These are phyloP conservation scores for Eubucco bourcierii DNA, from an alignment of 2,113 vertebrate species.

Conservation along the genomic window DNA sequence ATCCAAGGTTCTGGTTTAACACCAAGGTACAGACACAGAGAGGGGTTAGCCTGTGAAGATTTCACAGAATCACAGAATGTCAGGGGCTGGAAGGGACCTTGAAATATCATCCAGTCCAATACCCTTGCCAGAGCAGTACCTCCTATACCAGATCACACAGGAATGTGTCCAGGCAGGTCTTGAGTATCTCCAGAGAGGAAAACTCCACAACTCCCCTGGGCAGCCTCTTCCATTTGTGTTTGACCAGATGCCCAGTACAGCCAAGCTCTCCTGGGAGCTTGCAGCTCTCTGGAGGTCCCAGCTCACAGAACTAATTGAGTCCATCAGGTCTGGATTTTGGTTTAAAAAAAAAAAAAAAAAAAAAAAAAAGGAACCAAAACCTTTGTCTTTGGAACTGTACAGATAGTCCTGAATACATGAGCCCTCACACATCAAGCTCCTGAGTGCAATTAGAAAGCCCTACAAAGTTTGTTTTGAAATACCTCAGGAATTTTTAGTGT, in stretches of 20 bases:
- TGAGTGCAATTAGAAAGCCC: neutral
- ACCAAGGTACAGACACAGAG: rapidly evolving
- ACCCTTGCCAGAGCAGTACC: too few relatives aligned
- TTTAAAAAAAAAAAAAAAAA: neutral
- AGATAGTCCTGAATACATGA: neutral
- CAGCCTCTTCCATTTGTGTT: too few relatives aligned
- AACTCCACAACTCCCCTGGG: too few relatives aligned
- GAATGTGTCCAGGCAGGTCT: too few relatives aligned
- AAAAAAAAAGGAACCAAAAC: neutral
- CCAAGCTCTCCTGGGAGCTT: too few relatives aligned
- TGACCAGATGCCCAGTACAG: too few relatives aligned
- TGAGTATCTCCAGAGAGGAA: too few relatives aligned
- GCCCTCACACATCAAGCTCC: neutral
- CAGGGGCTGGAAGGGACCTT: too few relatives aligned
- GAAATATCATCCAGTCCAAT: too few relatives aligned
- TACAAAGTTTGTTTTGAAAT: neutral
- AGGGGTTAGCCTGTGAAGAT: neutral
- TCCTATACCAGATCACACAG: too few relatives aligned
- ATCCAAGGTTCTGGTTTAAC: neutral
- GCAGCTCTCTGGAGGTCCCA: neutral
- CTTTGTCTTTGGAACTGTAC: neutral
- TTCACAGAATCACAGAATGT: too few relatives aligned
- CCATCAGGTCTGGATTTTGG: neutral
- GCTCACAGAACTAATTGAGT: neutral
- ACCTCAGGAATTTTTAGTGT: neutral